Evolutionary conservation across 2,113 vertebrate genomes (phyloP).

Genomic region (Sapayoa aenigma): DNA sequence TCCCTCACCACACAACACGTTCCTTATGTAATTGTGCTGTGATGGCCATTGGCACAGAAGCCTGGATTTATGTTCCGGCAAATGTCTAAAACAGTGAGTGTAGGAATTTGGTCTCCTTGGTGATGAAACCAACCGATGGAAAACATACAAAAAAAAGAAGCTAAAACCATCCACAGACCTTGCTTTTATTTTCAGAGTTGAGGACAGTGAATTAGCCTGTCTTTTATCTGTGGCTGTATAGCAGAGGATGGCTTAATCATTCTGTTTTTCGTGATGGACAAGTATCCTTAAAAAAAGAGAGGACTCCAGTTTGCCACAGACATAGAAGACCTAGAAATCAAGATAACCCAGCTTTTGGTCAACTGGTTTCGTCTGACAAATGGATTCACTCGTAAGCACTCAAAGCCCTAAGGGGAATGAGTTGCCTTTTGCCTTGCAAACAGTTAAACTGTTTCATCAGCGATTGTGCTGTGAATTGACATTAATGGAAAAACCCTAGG

Average conservation of each 20-base stretch:
- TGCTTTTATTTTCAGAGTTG: not conserved
- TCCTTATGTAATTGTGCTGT: not conserved
- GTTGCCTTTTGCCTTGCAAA: not conserved
- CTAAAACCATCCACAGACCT: not conserved
- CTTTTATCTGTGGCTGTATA: not conserved
- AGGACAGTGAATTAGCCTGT: not conserved
- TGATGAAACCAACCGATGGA: slow-evolving; percentile 32
- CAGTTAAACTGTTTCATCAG: not conserved
- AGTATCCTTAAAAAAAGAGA: not conserved
- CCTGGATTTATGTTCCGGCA: not conserved
- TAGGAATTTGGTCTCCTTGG: slow-evolving; percentile 51
- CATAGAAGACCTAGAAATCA: not conserved
- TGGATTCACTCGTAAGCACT: not conserved
- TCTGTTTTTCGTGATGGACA: not conserved
- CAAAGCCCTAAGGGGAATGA: not conserved
- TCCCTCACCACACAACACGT: not conserved
- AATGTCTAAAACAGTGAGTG: not conserved
- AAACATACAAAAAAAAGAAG: not conserved
- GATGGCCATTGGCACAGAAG: slow-evolving; percentile 21
- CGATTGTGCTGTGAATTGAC: not conserved
- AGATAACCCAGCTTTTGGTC: not conserved
- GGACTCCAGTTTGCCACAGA: not conserved
- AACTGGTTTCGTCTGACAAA: not conserved
- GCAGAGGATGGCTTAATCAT: not conserved
- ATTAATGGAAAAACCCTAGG: not conserved